phyloP scores from a whole-genome alignment of 2,797 vertebrate species.

The Toxotes lorentzi region DNA sequence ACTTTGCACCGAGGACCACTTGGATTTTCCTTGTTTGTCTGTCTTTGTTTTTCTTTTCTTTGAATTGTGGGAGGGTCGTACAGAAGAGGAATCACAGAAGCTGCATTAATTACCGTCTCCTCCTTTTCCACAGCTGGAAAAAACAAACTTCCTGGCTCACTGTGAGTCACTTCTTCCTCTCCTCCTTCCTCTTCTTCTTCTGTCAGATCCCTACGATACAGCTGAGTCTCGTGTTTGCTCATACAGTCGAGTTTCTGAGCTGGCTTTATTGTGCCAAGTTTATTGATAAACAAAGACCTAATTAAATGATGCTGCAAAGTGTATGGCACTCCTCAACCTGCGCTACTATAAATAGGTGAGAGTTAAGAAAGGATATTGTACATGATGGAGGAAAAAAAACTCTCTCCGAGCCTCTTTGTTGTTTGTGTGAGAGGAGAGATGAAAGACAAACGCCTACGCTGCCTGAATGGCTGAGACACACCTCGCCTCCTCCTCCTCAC shows the following conservation, averaged over 20 bases:
- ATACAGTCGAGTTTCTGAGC: slow-evolving; percentile 19
- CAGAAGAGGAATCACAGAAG: background rate
- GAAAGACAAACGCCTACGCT: slow-evolving; percentile 76
- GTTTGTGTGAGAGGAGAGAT: slow-evolving; percentile 71
- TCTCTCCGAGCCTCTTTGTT: slow-evolving; percentile 63
- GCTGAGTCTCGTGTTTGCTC: slow-evolving; percentile 24
- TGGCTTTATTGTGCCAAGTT: slow-evolving; percentile 15
- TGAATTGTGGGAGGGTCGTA: background rate
- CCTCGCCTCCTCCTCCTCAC: slow-evolving; percentile 30
- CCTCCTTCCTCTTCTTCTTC: background rate
- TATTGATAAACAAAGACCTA: slow-evolving; percentile 66
- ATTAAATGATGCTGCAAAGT: slow-evolving; percentile 55
- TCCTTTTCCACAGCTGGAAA: background rate
- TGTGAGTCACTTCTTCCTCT: background rate
- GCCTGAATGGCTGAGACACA: slow-evolving; percentile 67
- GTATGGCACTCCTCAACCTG: slow-evolving; percentile 42
- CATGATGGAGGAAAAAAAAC: slow-evolving; percentile 27
- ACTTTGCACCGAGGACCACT: slow-evolving; percentile 16
- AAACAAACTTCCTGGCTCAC: slow-evolving; percentile 33
- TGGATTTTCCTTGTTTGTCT: background rate
- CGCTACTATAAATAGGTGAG: slow-evolving; percentile 67
- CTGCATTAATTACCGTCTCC: slow-evolving; percentile 10
- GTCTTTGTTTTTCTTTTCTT: background rate
- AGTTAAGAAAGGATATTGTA: slow-evolving; percentile 58
- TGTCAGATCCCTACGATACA: slow-evolving; percentile 7